Conservation (phyloP, 2,888 invertebrate species). For the Acleris literana region DNA sequence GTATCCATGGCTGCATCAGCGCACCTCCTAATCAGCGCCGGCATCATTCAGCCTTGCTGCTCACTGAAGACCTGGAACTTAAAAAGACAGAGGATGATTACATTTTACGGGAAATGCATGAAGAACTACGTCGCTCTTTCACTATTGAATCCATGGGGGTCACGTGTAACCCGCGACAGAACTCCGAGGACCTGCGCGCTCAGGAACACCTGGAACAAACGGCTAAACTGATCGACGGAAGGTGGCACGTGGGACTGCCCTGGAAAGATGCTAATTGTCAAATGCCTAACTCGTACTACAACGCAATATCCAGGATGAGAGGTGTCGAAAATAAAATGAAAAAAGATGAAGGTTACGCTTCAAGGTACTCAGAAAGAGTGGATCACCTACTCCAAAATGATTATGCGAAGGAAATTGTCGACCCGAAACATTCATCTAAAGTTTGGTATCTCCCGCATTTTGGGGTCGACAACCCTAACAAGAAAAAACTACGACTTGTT, state of each 20-base stretch:
- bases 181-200: slow-evolving; percentile 23
- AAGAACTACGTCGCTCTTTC: slow-evolving; percentile 36
- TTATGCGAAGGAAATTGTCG: slow-evolving; percentile 1
- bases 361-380: slow-evolving; percentile 3
- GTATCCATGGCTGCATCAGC: neutral
- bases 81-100: neutral
- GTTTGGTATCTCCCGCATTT: slow-evolving; percentile 4
- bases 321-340: slow-evolving; percentile 3
- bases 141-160: slow-evolving; percentile 38
- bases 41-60: neutral
- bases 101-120: slow-evolving; percentile 24
- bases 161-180: slow-evolving; percentile 34
- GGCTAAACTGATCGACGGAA: slow-evolving; percentile 2
- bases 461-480: slow-evolving; percentile 8
- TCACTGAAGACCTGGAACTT: slow-evolving; percentile 3
- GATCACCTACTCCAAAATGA: slow-evolving; percentile 1
- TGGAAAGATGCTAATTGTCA: slow-evolving; percentile 39
- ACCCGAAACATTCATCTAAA: neutral
- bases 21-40: neutral
- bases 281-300: slow-evolving; percentile 28
- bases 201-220: slow-evolving; percentile 6
- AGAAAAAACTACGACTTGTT: slow-evolving; percentile 39
- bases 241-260: slow-evolving; percentile 44
- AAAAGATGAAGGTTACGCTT: neutral
- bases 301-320: slow-evolving; percentile 16